phyloP scores from a whole-genome alignment of 2,888 invertebrate species.

The Branchipolynoe longqiensis region DNA sequence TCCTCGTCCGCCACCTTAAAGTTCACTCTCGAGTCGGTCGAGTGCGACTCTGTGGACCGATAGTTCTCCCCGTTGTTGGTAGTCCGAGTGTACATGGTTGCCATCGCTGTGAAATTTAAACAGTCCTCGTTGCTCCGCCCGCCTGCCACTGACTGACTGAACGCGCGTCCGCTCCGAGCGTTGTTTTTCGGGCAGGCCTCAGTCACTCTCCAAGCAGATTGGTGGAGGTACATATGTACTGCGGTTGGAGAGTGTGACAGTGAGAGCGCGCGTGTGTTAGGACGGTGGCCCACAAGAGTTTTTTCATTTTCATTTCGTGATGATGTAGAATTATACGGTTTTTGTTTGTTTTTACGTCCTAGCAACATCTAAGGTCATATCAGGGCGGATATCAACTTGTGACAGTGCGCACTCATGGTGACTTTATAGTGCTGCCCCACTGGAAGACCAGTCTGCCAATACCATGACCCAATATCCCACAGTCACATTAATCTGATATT shows the following conservation, averaged over 20 bases:
- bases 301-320: not conserved
- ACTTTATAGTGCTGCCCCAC: too few relatives aligned
- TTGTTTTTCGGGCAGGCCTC: not conserved
- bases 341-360: too few relatives aligned
- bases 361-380: too few relatives aligned
- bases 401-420: too few relatives aligned
- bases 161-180: not conserved
- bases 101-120: constrained; percentile 33
- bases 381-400: too few relatives aligned
- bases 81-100: constrained; percentile 48
- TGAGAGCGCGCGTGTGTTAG: not conserved
- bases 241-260: not conserved
- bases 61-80: constrained; percentile 30
- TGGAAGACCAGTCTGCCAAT: too few relatives aligned
- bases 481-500: too few relatives aligned
- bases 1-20: constrained; percentile 40
- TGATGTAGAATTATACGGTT: not conserved
- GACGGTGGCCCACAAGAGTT: not conserved
- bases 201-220: not conserved
- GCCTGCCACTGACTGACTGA: constrained; percentile 1
- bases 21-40: constrained; percentile 25
- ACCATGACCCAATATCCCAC: too few relatives aligned
- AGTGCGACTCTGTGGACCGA: not conserved
- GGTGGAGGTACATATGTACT: not conserved
- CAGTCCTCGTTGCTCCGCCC: not conserved